Evolutionary conservation across 2,797 vertebrate species (phyloP), one percentile per base, ranked within the genome.

Genomic region (Poeciliopsis turneri): DNA sequence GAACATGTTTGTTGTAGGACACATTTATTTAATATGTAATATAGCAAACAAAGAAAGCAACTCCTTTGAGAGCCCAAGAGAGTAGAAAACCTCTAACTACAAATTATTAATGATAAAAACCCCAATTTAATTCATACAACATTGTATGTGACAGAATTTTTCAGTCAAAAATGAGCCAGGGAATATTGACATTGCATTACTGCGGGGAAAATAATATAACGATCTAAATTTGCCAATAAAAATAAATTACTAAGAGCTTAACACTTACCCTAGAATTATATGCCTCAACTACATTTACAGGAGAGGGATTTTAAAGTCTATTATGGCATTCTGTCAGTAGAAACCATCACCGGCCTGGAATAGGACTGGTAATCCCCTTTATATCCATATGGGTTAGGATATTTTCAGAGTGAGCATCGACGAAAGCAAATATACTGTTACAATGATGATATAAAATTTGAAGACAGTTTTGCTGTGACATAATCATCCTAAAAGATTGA

Each of bases 361-460:
- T 89, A 92, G 88, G 77, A 77, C 55, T 72, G 84, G 92, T 81
- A 89, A 86, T 82, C 83, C 85, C 25, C 87, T 85, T 84, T 71
- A 74, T 39, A 74, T 39, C 82, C 84, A 81, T 84, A 80, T 86
- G 53, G 57, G 74, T 75, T 78, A 41, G 16, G 30, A 43, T 61
- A 13, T 30, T 79, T 78, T 80, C 28, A 79, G 36, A 55, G 12
- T 55, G 23, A 68, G 47, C 20, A 51, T 47, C 41, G 66, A 53
- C 72, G 78, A 39, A 16, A 72, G 33, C 36, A 79, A 78, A 75
- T 75, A 61, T 72, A 69, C 11, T 79, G 11, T 82, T 76, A 70
- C 53, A 86, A 47, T 39, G 75, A 47, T 39, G 66, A 84, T 57
- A n/a, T 1, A 53, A 8, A 30, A 12, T 75, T 33, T 61, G 20